These are phyloP conservation scores for Thalassaphorura encarpata DNA, from an alignment of 1,140 invertebrate genomes.

Conservation along the genomic window DNA sequence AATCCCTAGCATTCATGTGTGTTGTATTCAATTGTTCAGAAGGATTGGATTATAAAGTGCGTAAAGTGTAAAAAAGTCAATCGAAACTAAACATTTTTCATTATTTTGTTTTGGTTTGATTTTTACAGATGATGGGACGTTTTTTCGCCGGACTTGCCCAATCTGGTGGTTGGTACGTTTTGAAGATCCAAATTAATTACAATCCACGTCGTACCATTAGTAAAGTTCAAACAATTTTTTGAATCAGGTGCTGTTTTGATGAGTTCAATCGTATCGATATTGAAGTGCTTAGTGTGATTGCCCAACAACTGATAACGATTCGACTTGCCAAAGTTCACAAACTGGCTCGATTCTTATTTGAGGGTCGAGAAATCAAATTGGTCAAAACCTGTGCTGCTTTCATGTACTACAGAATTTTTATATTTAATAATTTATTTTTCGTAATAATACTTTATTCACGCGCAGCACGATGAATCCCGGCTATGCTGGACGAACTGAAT, in stretches of 20 bases:
- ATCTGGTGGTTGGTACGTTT: slow-evolving; percentile 70
- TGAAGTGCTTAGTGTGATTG: slow-evolving; percentile 86
- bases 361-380: slow-evolving; percentile 76
- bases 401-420: slow-evolving; percentile 56
- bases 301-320: slow-evolving; percentile 72
- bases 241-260: slow-evolving; percentile 66
- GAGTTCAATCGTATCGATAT: slow-evolving; percentile 91
- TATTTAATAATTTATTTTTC: slow-evolving; percentile 32
- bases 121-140: slow-evolving; percentile 27
- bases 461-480: slow-evolving; percentile 89
- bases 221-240: too few relatives aligned
- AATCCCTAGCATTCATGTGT: slow-evolving; percentile 76
- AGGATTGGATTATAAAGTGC: slow-evolving; percentile 43
- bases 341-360: slow-evolving; percentile 67
- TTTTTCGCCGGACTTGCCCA: neutral
- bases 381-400: slow-evolving; percentile 77
- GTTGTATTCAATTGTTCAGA: slow-evolving; percentile 78
- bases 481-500: slow-evolving; percentile 53
- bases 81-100: neutral
- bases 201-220: too few relatives aligned
- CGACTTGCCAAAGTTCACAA: slow-evolving; percentile 60
- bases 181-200: slow-evolving; percentile 50
- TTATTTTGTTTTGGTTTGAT: slow-evolving; percentile 37
- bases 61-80: slow-evolving; percentile 38
- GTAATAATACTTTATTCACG: slow-evolving; percentile 55